Percentiles rank a stretch among this genome's conserved stretches.
These are phyloP conservation scores for Erythrocebus patas DNA, from an alignment of 2,113 vertebrate species.

Conservation along the genomic window DNA sequence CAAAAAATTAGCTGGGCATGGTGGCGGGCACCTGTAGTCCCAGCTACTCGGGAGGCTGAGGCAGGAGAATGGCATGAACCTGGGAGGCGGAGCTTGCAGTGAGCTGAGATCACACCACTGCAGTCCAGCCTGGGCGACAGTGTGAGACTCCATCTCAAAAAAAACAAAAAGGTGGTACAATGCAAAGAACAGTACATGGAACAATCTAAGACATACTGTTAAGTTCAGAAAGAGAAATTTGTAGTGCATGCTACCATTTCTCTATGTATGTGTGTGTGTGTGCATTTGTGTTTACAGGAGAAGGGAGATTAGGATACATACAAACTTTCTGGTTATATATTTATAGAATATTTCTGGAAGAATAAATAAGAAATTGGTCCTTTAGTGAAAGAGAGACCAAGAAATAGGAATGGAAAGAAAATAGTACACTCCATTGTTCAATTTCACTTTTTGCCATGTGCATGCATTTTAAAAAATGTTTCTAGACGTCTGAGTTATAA, in stretches of 20 bases:
- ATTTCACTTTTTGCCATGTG: background rate
- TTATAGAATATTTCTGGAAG: background rate
- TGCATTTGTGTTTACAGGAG: background rate
- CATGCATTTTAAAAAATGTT: background rate
- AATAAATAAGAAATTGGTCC: slow-evolving; percentile 5
- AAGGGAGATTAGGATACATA: background rate
- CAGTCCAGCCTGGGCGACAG: no score
- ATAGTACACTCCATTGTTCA: background rate
- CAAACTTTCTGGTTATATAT: background rate
- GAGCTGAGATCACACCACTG: no score
- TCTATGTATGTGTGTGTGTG: background rate
- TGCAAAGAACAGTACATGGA: background rate
- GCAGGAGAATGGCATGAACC: no score
- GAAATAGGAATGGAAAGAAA: background rate
- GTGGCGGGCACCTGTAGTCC: no score
- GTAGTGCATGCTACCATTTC: background rate
- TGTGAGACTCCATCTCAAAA: no score
- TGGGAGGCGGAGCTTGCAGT: no score
- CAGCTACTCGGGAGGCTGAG: no score
- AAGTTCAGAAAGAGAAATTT: background rate
- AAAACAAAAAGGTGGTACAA: background rate
- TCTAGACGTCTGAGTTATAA: slow-evolving; percentile 13
- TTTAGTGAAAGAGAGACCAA: background rate
- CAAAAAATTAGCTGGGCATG: no score
- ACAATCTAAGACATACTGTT: background rate